These are phyloP conservation scores for Agrenia bidenticulata DNA, from an alignment of 2,888 invertebrate genomes.

Conservation along the genomic window DNA sequence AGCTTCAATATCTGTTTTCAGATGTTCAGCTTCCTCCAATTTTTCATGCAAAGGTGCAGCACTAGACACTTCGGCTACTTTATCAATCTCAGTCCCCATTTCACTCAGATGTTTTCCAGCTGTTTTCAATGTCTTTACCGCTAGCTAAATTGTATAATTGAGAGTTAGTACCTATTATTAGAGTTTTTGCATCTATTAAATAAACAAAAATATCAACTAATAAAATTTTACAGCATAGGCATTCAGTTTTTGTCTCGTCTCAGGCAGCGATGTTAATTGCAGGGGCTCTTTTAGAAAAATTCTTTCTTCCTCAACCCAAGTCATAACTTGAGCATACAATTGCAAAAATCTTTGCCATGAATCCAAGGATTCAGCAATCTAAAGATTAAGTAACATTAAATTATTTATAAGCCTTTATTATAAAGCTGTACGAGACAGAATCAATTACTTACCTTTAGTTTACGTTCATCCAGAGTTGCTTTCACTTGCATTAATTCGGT, in stretches of 20 bases:
- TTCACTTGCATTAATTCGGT: conserved; percentile 78
- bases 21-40: conserved; percentile 81
- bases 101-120: conserved; percentile 84
- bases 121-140: conserved; percentile 84
- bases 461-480: conserved; percentile 78
- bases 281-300: conserved; percentile 76
- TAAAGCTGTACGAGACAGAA: too few relatives aligned
- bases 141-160: conserved; percentile 63
- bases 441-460: conserved; percentile 62
- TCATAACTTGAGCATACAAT: conserved; percentile 75
- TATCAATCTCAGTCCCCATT: conserved; percentile 86
- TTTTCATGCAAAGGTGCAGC: conserved; percentile 82
- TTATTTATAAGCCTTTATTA: too few relatives aligned
- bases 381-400: too few relatives aligned
- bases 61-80: conserved; percentile 78
- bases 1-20: conserved; percentile 80
- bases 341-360: conserved; percentile 84
- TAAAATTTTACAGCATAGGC: conserved; percentile 75
- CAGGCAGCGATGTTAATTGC: conserved; percentile 73
- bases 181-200: too few relatives aligned
- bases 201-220: conserved; percentile 16
- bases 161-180: conserved; percentile 1
- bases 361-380: conserved; percentile 80
- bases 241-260: conserved; percentile 80
- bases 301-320: conserved; percentile 81